Evolutionary conservation across 1,140 invertebrate species (phyloP).

Genomic region (Anastrepha obliqua): DNA sequence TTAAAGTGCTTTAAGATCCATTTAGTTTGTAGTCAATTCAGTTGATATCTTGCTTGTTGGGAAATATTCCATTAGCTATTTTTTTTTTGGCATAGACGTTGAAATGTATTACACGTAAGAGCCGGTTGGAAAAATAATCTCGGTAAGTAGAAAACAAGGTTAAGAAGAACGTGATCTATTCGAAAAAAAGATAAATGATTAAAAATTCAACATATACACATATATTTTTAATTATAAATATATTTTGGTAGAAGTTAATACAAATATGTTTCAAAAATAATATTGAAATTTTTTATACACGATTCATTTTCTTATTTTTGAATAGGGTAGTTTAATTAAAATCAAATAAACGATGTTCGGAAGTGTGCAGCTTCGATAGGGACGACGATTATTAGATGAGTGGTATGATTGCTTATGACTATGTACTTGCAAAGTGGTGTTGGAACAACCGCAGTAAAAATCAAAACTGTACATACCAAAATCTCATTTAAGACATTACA

Average conservation of each 20-base stretch:
- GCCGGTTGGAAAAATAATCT: neutral
- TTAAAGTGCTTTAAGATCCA: neutral
- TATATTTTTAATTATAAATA: neutral
- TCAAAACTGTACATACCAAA: too few species aligned
- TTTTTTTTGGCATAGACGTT: constrained; percentile 30
- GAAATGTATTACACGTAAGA: neutral
- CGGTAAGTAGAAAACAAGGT: constrained; percentile 22
- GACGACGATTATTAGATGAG: too few species aligned
- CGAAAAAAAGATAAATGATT: neutral
- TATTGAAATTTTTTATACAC: too few species aligned
- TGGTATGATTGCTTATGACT: too few species aligned
- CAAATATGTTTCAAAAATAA: too few species aligned
- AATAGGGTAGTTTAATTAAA: too few species aligned
- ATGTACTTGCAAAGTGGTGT: too few species aligned
- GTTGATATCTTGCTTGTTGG: neutral
- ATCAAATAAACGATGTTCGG: too few species aligned
- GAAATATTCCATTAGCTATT: neutral
- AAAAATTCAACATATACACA: neutral
- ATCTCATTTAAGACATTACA: too few species aligned
- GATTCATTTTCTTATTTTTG: too few species aligned
- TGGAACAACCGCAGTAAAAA: too few species aligned
- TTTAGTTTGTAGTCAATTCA: neutral
- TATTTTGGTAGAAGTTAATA: neutral
- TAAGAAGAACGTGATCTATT: neutral
- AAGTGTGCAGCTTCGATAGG: too few species aligned